A percentile compares a stretch with the other conserved stretches of the same genome.
Conservation (phyloP, 2,113 vertebrate species). For the Panurus biarmicus region DNA sequence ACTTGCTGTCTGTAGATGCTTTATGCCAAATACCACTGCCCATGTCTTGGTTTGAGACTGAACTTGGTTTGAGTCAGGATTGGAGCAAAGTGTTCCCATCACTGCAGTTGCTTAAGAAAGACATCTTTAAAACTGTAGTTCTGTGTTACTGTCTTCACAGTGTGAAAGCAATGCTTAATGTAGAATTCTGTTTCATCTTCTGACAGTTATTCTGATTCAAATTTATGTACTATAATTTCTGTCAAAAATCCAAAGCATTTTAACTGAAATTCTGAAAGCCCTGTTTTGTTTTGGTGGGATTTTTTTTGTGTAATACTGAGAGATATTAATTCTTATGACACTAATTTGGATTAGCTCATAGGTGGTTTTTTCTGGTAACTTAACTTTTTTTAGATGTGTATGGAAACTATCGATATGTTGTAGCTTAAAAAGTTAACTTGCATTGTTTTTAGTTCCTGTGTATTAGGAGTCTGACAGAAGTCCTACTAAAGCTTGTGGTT, state of each 20-base stretch:
- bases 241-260: background rate
- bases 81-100: background rate
- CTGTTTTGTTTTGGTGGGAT: too few relatives aligned
- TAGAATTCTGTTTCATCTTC: background rate
- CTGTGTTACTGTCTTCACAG: background rate
- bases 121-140: background rate
- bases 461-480: background rate
- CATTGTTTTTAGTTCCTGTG: background rate
- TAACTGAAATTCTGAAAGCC: background rate
- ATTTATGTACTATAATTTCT: background rate
- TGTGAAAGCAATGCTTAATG: background rate
- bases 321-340: background rate
- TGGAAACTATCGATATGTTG: background rate
- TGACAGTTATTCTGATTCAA: background rate
- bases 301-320: background rate
- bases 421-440: background rate
- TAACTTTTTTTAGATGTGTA: background rate
- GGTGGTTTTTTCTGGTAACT: background rate
- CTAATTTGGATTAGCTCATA: background rate
- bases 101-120: background rate
- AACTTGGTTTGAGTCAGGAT: too few relatives aligned
- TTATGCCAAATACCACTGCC: background rate
- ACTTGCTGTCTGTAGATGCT: background rate
- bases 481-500: background rate
- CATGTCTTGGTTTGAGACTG: background rate